Conservation (phyloP, 1,140 invertebrate genomes). For the Planococcus citri region DNA sequence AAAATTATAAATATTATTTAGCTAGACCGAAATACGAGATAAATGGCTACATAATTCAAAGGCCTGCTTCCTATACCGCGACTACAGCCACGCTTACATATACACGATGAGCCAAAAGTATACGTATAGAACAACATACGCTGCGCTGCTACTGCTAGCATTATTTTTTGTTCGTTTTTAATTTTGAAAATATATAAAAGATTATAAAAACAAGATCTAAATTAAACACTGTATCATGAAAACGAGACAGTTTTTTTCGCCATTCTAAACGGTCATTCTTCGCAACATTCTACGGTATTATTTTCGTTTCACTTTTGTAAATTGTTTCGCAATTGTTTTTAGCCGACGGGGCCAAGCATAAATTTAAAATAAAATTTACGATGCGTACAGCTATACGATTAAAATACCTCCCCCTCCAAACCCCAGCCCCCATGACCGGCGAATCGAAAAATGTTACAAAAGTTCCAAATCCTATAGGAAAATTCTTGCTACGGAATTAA, state of each 20-base stretch:
- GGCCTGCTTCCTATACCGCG: no score
- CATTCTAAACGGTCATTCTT: neutral
- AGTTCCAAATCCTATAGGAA: neutral
- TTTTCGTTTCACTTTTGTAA: neutral
- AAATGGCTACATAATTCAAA: neutral
- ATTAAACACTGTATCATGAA: neutral
- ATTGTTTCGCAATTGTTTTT: slow-evolving; percentile 7
- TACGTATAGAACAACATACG: no score
- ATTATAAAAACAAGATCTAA: neutral
- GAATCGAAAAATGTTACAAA: neutral
- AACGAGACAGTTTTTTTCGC: neutral
- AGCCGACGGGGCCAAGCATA: neutral
- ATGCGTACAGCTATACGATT: neutral
- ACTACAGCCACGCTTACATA: no score
- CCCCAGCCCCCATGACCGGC: no score
- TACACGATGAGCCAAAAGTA: no score
- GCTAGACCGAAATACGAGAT: neutral
- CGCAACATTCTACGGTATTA: neutral
- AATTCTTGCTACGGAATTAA: neutral
- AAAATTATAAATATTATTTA: neutral
- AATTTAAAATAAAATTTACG: slow-evolving; percentile 8
- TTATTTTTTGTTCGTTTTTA: neutral
- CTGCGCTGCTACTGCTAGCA: no score
- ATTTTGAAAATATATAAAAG: slow-evolving; percentile 5
- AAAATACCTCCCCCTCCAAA: neutral